Base-by-base conservation (phyloP, 1,140 invertebrate genomes). In the Eumaeus atala region DNA sequence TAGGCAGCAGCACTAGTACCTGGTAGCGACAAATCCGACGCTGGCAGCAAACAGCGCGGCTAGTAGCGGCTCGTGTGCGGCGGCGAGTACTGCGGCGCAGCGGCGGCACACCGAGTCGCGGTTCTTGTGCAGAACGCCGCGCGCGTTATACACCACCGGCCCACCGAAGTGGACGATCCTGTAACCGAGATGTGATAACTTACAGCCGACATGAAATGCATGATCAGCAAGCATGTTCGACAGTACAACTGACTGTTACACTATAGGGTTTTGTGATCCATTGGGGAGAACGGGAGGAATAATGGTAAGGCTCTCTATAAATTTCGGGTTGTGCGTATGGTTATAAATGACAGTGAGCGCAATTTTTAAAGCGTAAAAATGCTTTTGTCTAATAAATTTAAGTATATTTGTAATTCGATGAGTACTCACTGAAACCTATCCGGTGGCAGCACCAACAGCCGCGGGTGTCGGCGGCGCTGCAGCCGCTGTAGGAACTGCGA, bases 401-500 rank as follows among this genome's bases (percentile, higher is more conserved):
- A 17, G 17, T 7, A 8, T 28, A 14, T 14, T 21, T n/a, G 14
- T 14, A 42, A 7, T 10, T 12, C 17, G 18, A 3, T 4, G 14
- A 11, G 12, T 21, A 59, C 69, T 68, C 17, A 84, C 78, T 78
- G 74, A 59, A 83, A 85, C 57, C 68, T 70, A 54, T 81, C 73
- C n/a, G 82, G 79, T 49, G 77, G 72, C 71, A 77, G 70, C 56
- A 85, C 78, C 65, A 90, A 82, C 61, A 91, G 90, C 69, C 91
- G 90, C 47, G 90, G 89, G 83, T 92, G 90, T 0, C 91, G 91
- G 21, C 89, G 89, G 65, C 91, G 92, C 70, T 90, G 91, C 63
- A 96, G 88, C 65, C 95, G 92, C 49, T 89, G 85, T 44, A 96
- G 84, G 72, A 96, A 92, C 8, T 90, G 91, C 60, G 90, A 88